Percentiles rank a stretch among this genome's conserved stretches.
phyloP scores from a whole-genome alignment of 2,797 vertebrate species.

The Girardinus metallicus region DNA sequence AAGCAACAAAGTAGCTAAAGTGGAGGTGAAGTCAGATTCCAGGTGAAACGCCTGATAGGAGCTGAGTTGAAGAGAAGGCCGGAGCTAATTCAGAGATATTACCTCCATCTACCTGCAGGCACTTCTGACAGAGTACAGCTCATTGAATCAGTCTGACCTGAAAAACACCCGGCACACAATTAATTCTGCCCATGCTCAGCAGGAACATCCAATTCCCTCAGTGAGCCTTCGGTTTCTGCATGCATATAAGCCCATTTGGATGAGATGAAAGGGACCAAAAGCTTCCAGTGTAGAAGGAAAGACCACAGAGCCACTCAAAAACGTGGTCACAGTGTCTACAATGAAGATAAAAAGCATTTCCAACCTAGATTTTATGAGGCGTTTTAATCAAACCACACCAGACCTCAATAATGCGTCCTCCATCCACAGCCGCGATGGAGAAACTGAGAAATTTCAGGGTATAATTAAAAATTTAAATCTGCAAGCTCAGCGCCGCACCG shows the following conservation, averaged over 20 bases:
- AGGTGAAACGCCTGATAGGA: constrained; percentile 32
- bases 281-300: constrained; percentile 39
- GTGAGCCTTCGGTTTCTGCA: constrained; percentile 47
- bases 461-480: too few relatives aligned
- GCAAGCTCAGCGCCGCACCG: too few relatives aligned
- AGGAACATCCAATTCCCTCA: constrained; percentile 59
- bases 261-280: constrained; percentile 60
- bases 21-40: constrained; percentile 48
- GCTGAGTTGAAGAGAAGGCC: constrained; percentile 56
- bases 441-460: constrained; percentile 14
- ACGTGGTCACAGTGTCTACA: too few relatives aligned
- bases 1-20: constrained; percentile 33
- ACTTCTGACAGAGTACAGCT: constrained; percentile 35
- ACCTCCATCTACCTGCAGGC: constrained; percentile 46
- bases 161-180: constrained; percentile 42
- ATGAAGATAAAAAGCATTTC: too few relatives aligned
- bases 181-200: constrained; percentile 59
- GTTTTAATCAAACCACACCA: too few relatives aligned
- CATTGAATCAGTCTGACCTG: constrained; percentile 26
- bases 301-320: constrained; percentile 20
- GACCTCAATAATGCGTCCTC: too few relatives aligned
- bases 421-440: background rate
- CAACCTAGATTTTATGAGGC: too few relatives aligned
- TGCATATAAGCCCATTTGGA: constrained; percentile 54
- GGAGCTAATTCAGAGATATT: constrained; percentile 28